Base-by-base conservation (phyloP, 2,113 vertebrate genomes). In the Pitta sordida region DNA sequence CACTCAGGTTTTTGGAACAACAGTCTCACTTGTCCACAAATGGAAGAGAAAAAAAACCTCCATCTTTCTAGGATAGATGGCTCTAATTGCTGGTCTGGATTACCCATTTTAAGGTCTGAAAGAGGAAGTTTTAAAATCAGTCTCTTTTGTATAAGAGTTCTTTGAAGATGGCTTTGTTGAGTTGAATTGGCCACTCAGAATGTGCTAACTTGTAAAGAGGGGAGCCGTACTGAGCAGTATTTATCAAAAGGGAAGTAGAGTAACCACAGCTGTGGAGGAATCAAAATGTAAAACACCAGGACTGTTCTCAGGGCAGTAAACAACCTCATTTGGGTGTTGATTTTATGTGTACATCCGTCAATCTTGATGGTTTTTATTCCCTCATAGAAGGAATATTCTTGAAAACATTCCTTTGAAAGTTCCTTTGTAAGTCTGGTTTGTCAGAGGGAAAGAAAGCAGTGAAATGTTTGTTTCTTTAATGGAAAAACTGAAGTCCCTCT, bases 401-500 rank as follows among this genome's bases (percentile, higher is more conserved):
- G 55, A 73, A 73, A 90, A 83, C 15, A 30, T 64, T 79, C 22
- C 7, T 55, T 56, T 71, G 20, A 19, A 81, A 75, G 49, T 36
- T 83, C 21, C 32, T 27, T 36, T 84, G 55, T 46, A 67, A 68
- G 52, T 51, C 76, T 89, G 69, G 10, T 22, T 82, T 49, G 39
- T 76, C 23, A 46, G 32, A 71, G 49, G 15, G 30, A 71, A 93
- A 89, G 74, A 3, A 67, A 94, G 60, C 55, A 19, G 7, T 55
- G 26, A 88, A 92, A 76, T 70, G 23, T 92, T 96, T 92, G 74
- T 90, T 91, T 67, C 60, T 83, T 71, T 64, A 44, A 34, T 49
- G 88, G 81, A 88, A 94, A 88, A 94, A 70, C 1, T 88, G 30
- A 96, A 88, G 78, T 86, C 49, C 27, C 27, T 73, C 68, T 95